Evolutionary conservation across 30 jellyfish, hydroid and myxozoan species (phyloP).

Genomic region (Chironex yamaguchii): DNA sequence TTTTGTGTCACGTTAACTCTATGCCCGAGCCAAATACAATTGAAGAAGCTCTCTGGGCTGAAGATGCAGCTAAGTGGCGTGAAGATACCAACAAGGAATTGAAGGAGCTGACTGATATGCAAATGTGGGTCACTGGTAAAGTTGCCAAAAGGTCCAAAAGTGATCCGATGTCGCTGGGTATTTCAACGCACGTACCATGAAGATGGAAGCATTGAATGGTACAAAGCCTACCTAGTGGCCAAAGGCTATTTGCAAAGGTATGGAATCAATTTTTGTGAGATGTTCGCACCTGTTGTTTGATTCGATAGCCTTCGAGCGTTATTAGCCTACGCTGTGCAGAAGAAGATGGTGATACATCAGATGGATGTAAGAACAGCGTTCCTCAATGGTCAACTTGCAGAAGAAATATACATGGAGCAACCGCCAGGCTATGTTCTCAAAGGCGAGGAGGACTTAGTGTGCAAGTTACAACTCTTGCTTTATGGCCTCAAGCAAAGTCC

Average conservation of each 20-base stretch:
- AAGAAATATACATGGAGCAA: slow-evolving; percentile 33
- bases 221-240: slow-evolving; percentile 8
- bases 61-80: too few species aligned
- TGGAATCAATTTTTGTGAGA: slow-evolving; percentile 9
- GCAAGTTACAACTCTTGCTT: slow-evolving; percentile 1
- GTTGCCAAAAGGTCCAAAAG: slow-evolving; percentile 6
- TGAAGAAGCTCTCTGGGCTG: too few species aligned
- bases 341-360: slow-evolving; percentile 30
- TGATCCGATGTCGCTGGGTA: slow-evolving; percentile 3
- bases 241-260: not conserved
- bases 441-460: slow-evolving; percentile 20
- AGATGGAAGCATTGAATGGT: not conserved
- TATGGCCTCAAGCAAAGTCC: slow-evolving; percentile 50
- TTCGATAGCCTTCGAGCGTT: slow-evolving; percentile 28
- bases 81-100: too few species aligned
- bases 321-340: slow-evolving; percentile 32
- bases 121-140: too few species aligned
- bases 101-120: too few species aligned
- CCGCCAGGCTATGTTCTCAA: slow-evolving; percentile 1
- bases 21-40: too few species aligned
- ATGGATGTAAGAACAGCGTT: slow-evolving; percentile 59
- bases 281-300: slow-evolving; percentile 27
- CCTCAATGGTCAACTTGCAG: slow-evolving; percentile 43
- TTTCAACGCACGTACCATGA: not conserved
- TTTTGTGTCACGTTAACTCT: too few species aligned